phyloP scores from a whole-genome alignment of 1,140 invertebrate species.

The Hylaeus volcanicus region DNA sequence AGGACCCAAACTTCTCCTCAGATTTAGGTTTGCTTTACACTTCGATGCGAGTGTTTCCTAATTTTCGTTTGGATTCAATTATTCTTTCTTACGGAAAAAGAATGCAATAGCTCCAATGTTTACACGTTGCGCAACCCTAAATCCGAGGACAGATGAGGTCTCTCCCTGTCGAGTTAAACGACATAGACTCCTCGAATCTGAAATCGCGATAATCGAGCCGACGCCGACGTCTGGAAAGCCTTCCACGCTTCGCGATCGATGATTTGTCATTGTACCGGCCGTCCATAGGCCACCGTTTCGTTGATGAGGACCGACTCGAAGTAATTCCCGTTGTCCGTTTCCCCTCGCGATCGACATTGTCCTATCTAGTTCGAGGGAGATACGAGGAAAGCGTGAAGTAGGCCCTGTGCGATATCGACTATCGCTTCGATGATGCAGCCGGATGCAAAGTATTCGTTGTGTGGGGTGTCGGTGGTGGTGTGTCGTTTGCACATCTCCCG shows the following conservation, averaged over 20 bases:
- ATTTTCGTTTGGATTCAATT: too few relatives aligned
- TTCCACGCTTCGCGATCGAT: conserved; percentile 31
- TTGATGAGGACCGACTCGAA: conserved; percentile 57
- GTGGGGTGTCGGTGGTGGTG: not conserved
- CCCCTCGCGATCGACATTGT: conserved; percentile 1
- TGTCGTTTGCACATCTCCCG: not conserved
- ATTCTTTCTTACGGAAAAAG: too few relatives aligned
- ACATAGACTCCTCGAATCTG: not conserved
- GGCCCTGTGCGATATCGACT: conserved; percentile 23
- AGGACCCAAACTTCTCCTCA: too few relatives aligned
- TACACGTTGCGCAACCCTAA: too few relatives aligned
- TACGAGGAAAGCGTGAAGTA: conserved; percentile 20
- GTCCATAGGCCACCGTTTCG: conserved; percentile 61
- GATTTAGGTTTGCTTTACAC: too few relatives aligned
- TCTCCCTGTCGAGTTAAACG: too few relatives aligned
- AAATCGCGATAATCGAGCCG: conserved; percentile 5
- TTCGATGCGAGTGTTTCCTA: too few relatives aligned
- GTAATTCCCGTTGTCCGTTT: conserved; percentile 43
- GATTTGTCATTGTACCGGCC: conserved; percentile 51
- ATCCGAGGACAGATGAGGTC: too few relatives aligned
- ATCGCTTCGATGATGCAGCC: conserved; percentile 28
- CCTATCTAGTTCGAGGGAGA: not conserved
- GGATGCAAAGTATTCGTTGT: conserved; percentile 34
- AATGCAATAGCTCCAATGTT: too few relatives aligned
- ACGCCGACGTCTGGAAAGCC: not conserved